phyloP scores from a whole-genome alignment of 2,888 invertebrate genomes.

The Sympetrum striolatum region DNA sequence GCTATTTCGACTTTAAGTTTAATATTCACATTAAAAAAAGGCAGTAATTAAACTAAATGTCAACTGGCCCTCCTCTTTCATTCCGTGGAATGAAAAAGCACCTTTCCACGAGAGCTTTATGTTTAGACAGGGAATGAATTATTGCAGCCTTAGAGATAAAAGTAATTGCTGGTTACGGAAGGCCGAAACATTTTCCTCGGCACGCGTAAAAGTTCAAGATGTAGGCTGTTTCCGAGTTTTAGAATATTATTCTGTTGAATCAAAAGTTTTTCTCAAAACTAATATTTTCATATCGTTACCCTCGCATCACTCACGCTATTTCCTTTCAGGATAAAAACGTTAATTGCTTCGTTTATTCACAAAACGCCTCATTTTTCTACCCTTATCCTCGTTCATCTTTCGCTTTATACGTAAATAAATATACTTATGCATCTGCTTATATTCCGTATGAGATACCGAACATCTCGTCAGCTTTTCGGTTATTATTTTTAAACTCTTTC shows the following conservation, averaged over 20 bases:
- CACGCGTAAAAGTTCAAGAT: neutral
- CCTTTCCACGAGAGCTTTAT: neutral
- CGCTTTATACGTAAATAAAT: no score
- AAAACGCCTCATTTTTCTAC: no score
- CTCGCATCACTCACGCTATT: no score
- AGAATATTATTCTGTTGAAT: neutral
- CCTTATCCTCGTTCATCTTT: no score
- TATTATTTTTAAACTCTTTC: no score
- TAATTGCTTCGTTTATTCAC: no score
- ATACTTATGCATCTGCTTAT: no score
- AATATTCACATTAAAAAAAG: no score
- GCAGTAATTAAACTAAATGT: neutral
- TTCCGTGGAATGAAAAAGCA: neutral
- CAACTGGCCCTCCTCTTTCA: neutral
- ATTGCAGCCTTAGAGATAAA: neutral
- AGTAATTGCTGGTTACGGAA: neutral
- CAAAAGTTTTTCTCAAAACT: neutral
- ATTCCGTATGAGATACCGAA: no score
- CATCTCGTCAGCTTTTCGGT: no score
- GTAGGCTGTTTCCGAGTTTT: neutral
- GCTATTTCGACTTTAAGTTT: no score
- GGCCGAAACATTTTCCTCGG: neutral
- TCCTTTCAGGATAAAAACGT: no score
- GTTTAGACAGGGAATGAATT: slow-evolving; percentile 3
- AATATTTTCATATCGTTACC: neutral